These are phyloP conservation scores for Malacosoma neustria DNA, from an alignment of 2,888 invertebrate genomes.

Conservation along the genomic window DNA sequence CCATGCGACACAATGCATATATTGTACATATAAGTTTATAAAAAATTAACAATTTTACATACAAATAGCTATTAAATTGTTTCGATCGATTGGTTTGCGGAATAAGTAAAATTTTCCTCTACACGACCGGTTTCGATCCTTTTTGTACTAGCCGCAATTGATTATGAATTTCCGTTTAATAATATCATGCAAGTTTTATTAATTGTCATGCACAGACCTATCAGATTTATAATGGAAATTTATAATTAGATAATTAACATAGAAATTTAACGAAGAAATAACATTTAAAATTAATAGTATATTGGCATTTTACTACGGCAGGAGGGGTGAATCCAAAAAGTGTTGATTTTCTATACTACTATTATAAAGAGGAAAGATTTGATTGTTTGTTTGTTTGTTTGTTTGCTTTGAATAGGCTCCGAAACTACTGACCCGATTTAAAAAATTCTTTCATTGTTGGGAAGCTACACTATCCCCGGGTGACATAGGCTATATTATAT, in stretches of 20 bases:
- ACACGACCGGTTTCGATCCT: background rate
- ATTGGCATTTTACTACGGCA: background rate
- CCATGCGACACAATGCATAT: no score
- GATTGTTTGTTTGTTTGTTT: no score
- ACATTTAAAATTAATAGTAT: background rate
- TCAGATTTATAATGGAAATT: background rate
- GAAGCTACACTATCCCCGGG: no score
- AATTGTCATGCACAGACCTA: background rate
- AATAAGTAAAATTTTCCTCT: background rate
- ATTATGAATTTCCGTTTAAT: background rate
- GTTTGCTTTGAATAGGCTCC: no score
- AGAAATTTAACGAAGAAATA: background rate
- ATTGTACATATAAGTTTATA: no score
- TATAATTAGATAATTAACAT: background rate
- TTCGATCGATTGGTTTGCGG: background rate
- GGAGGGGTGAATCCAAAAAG: no score
- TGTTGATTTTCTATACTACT: no score
- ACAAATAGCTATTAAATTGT: background rate
- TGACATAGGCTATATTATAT: no score
- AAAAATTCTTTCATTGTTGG: no score
- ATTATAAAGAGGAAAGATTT: no score
- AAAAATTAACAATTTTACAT: background rate
- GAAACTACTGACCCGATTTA: no score
- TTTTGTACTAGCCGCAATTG: background rate
- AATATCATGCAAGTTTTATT: background rate